phyloP scores from a whole-genome alignment of 2,113 vertebrate genomes.

The Triplophysa rosa region DNA sequence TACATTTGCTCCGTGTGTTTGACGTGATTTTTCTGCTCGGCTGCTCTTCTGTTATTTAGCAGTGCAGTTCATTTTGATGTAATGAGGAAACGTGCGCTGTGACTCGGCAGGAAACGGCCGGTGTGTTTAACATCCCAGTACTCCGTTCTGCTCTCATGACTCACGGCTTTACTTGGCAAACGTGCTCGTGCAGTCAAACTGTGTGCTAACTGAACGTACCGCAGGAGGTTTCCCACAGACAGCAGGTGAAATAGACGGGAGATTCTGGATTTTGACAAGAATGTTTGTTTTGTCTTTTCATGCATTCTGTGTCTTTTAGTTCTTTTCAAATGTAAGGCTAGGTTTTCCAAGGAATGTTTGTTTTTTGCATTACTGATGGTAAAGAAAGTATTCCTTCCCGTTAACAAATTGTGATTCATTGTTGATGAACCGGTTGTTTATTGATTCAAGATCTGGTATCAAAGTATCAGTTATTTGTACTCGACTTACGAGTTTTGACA shows the following conservation, averaged over 20 bases:
- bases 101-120: conserved; percentile 69
- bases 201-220: conserved; percentile 30
- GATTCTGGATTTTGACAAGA: background rate
- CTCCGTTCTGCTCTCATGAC: conserved; percentile 64
- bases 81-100: conserved; percentile 70
- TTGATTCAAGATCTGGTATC: background rate
- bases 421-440: background rate
- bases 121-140: conserved; percentile 70
- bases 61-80: conserved; percentile 65
- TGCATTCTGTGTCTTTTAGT: background rate
- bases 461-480: too few species aligned
- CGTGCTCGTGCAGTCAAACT: background rate
- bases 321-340: background rate
- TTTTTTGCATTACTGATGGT: background rate
- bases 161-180: conserved; percentile 53
- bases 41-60: conserved; percentile 53
- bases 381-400: background rate
- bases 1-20: too few species aligned
- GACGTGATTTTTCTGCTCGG: background rate
- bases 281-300: conserved; percentile 13
- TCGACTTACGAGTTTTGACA: background rate
- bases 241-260: conserved; percentile 1
- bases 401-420: background rate
- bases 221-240: conserved; percentile 29
- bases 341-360: background rate